Evolutionary conservation across 2,888 invertebrate genomes (phyloP).

Genomic region (Sarcophaga rosellei): DNA sequence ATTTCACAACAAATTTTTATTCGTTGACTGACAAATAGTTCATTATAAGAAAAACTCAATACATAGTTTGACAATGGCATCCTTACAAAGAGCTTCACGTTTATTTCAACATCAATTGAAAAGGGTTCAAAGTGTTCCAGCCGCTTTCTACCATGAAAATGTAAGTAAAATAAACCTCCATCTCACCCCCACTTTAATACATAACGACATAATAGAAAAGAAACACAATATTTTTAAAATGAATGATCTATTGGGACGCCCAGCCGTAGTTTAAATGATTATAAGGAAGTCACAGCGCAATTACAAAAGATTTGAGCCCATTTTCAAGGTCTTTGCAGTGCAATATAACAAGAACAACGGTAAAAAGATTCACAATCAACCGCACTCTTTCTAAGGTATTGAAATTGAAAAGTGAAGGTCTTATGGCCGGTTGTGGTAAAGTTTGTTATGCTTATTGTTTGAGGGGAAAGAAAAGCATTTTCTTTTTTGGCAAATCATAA

Average conservation of each 20-base stretch:
- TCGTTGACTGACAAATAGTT: conserved; percentile 3
- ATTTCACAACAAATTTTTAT: conserved; percentile 60
- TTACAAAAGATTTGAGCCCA: background rate
- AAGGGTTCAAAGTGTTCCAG: conserved; percentile 82
- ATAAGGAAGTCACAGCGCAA: background rate
- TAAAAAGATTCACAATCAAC: background rate
- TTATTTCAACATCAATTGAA: conserved; percentile 76
- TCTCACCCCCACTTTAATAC: no score
- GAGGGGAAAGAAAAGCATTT: conserved; percentile 10
- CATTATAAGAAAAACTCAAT: conserved; percentile 68
- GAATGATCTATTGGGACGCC: background rate
- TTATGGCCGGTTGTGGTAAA: conserved; percentile 47
- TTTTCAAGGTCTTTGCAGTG: conserved; percentile 43
- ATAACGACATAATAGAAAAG: background rate
- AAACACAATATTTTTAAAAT: background rate
- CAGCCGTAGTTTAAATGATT: background rate
- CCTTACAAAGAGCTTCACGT: conserved; percentile 76
- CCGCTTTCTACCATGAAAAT: conserved; percentile 88
- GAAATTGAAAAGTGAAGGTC: conserved; percentile 26
- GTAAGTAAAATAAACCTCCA: conserved; percentile 81
- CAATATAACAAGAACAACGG: background rate
- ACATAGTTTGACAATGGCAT: conserved; percentile 70
- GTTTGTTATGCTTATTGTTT: conserved; percentile 21
- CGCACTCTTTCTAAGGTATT: background rate
- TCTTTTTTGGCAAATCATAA: conserved; percentile 52